These are phyloP conservation scores for Pangasius krempfi DNA, from an alignment of 2,797 vertebrate genomes.

Conservation along the genomic window DNA sequence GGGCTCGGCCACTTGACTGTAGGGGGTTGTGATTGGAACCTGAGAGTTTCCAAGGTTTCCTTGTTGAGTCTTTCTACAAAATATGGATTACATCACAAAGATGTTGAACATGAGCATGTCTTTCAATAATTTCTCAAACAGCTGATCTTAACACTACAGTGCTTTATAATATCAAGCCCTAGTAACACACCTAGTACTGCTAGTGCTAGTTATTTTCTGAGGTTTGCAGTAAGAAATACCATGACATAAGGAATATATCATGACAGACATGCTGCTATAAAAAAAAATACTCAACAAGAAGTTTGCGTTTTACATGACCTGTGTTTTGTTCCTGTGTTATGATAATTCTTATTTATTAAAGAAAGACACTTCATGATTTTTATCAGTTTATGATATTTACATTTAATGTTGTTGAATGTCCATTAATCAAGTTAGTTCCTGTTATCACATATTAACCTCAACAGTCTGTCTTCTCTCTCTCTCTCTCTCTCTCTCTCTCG, in stretches of 20 bases:
- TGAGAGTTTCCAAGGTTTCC: conserved; percentile 66
- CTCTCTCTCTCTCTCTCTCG: neutral
- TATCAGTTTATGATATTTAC: neutral
- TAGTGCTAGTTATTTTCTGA: neutral
- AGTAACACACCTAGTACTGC: neutral
- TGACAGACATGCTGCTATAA: neutral
- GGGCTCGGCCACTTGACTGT: conserved; percentile 64
- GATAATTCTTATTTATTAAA: neutral
- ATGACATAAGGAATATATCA: neutral
- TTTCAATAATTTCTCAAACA: neutral
- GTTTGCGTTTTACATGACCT: neutral
- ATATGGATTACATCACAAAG: neutral
- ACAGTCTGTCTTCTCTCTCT: neutral
- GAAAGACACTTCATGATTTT: neutral
- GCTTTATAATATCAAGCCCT: neutral
- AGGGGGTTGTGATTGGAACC: conserved; percentile 71
- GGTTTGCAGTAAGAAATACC: neutral
- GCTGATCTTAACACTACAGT: neutral
- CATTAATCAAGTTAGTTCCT: neutral
- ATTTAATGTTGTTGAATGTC: neutral
- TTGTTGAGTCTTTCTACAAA: conserved; percentile 44
- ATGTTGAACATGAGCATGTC: conserved; percentile 9
- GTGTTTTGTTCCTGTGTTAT: neutral
- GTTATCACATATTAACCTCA: neutral
- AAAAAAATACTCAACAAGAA: neutral